Evolutionary conservation across 2,113 vertebrate genomes (phyloP), one percentile per base, ranked within the genome.

Genomic region (Sigmodon hispidus): DNA sequence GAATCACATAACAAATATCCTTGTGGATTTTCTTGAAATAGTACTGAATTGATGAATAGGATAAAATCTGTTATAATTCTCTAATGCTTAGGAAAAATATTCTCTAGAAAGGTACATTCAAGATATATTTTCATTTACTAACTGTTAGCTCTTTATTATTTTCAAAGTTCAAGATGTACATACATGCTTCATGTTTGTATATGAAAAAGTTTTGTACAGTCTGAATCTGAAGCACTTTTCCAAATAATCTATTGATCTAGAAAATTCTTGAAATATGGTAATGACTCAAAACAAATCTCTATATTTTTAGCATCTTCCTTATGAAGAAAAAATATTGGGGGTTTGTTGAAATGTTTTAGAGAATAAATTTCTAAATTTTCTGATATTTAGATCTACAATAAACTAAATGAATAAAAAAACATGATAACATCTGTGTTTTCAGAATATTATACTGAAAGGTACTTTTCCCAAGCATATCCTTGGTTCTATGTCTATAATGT

Each of bases 11-110:
- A 43, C 11, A 81, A 80, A 93, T 90, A 45, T 40, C 40, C 76
- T 29, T 57, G 43, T 77, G 17, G 22, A 87, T 52, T 94, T 83
- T 11, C 63, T 34, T 67, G 26, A 87, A 59, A 63, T 85, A 72
- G 50, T 96, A 80, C 22, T 90, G 26, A 36, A 79, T 69, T 83
- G 55, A n/a, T 87, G n/a, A 95, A 50, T 36, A 89, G 76, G 17
- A 10, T 69, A 10, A 79, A 93, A 87, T 73, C 43, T 72, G 4
- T 22, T 45, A 3, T 59, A 76, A 48, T 72, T 87, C n/a, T 65
- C 55, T 89, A 83, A 76, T 88, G 29, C 36, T 86, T 89, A 76
- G 59, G 65, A 61, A 17, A 85, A 88, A 70, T 1, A 50, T 77
- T 80, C 40, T 92, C 50, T 81, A 12, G 10, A 24, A 52, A 72